These are phyloP conservation scores for Stegodyphus mimosarum DNA, from an alignment of 1,140 invertebrate species.

Conservation along the genomic window DNA sequence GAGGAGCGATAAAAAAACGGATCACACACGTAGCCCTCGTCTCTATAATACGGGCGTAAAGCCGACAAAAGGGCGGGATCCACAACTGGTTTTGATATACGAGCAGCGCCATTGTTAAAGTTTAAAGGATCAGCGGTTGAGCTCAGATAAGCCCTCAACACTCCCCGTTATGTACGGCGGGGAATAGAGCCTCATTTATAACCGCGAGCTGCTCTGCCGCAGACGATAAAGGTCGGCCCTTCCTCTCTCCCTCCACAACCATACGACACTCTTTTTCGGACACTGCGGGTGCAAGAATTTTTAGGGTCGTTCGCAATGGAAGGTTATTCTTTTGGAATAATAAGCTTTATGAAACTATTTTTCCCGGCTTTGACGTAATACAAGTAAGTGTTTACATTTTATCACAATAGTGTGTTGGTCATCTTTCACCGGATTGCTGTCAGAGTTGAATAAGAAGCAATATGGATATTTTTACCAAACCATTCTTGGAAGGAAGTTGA, in stretches of 20 bases:
- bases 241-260: not conserved
- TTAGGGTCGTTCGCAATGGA: not conserved
- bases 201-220: constrained; percentile 41
- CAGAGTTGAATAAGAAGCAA: too few species aligned
- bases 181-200: constrained; percentile 59
- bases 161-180: constrained; percentile 54
- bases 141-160: constrained; percentile 57
- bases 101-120: constrained; percentile 60
- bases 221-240: constrained; percentile 49
- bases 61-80: constrained; percentile 40
- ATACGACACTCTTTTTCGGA: constrained; percentile 7
- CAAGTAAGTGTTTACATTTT: too few species aligned
- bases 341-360: not conserved
- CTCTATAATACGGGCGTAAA: constrained; percentile 6
- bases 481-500: too few species aligned
- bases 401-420: too few species aligned
- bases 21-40: not conserved
- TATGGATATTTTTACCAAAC: too few species aligned
- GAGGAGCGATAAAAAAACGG: constrained; percentile 9
- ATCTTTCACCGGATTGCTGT: too few species aligned
- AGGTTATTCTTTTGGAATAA: not conserved
- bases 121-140: constrained; percentile 60
- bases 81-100: constrained; percentile 55
- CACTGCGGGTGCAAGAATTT: constrained; percentile 20
- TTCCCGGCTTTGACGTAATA: too few species aligned